Conservation (phyloP, 2,888 invertebrate species). For the Synergus gifuensis region DNA sequence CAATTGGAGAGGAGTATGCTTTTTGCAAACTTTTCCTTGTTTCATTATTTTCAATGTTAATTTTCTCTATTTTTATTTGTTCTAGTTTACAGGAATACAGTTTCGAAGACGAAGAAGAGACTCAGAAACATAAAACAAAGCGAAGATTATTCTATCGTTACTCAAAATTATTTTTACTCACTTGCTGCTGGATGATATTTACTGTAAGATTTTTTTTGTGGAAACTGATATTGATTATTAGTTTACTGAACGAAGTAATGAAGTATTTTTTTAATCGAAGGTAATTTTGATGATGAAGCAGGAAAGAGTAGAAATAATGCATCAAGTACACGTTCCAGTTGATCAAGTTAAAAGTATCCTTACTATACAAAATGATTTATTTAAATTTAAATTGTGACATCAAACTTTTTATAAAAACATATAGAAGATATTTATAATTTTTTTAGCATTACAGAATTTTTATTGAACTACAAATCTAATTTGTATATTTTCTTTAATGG, state of each 20-base stretch:
- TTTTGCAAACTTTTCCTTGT: not conserved
- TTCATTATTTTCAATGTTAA: not conserved
- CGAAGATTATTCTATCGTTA: constrained; percentile 67
- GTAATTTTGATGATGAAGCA: constrained; percentile 84
- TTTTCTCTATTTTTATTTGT: not conserved
- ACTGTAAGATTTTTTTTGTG: constrained; percentile 75
- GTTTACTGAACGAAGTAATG: not conserved
- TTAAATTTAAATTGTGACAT: not conserved
- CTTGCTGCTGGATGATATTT: constrained; percentile 84
- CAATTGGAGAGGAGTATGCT: constrained; percentile 52
- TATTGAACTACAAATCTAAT: not conserved
- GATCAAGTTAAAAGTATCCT: constrained; percentile 79
- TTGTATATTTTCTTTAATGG: not conserved
- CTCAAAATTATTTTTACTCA: constrained; percentile 81
- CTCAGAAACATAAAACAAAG: constrained; percentile 52
- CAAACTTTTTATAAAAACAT: not conserved
- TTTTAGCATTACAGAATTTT: not conserved
- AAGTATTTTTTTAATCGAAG: constrained; percentile 60
- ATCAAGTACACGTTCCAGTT: constrained; percentile 82
- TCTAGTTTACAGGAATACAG: not conserved
- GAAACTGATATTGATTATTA: not conserved
- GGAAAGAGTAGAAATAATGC: constrained; percentile 82
- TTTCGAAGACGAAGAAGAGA: constrained; percentile 3
- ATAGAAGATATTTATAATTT: too few relatives aligned
- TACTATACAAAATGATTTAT: constrained; percentile 50